Evolutionary conservation across 2,888 invertebrate species (phyloP).

Genomic region (Tipula confusa): DNA sequence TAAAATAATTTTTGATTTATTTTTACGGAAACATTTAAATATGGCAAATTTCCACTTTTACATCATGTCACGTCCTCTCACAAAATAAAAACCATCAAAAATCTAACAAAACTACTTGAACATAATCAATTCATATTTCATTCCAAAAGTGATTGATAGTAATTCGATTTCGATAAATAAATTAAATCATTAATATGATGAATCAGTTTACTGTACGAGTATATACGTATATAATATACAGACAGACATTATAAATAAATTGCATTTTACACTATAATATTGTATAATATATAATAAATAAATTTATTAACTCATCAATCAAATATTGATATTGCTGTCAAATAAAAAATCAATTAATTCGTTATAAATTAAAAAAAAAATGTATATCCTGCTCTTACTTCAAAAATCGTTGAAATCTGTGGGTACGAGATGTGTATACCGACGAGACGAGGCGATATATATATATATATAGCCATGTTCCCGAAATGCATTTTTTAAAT

Average conservation of each 20-base stretch:
- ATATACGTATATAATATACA: neutral
- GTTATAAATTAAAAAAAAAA: neutral
- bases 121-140: neutral
- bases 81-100: too few relatives aligned
- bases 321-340: neutral
- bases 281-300: neutral
- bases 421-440: neutral
- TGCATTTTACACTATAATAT: neutral
- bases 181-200: neutral
- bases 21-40: too few relatives aligned
- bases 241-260: neutral
- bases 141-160: neutral
- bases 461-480: too few relatives aligned
- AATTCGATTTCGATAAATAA: neutral
- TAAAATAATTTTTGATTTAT: too few relatives aligned
- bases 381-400: neutral
- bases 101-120: neutral
- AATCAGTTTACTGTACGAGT: neutral
- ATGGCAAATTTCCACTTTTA: too few relatives aligned
- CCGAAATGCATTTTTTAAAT: too few relatives aligned
- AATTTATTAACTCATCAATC: constrained; percentile 5
- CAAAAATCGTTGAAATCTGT: neutral
- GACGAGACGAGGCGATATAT: too few relatives aligned
- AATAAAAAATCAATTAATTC: constrained; percentile 4
- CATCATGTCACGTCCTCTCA: too few relatives aligned